These are phyloP conservation scores for Gymnothorax reevesii DNA, from an alignment of 2,797 vertebrate genomes.

Conservation along the genomic window DNA sequence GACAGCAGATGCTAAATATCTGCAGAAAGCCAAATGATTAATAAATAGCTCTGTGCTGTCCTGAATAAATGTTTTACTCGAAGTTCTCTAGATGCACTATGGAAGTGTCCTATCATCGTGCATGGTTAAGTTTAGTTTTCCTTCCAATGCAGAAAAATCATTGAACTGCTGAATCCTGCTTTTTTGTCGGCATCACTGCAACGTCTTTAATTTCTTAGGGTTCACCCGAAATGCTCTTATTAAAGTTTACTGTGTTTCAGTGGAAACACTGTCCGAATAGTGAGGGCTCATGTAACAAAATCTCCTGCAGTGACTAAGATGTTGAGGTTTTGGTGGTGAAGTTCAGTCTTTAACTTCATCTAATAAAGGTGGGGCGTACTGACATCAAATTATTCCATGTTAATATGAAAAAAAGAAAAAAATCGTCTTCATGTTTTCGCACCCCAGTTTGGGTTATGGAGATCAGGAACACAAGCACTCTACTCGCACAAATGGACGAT, in stretches of 20 bases:
- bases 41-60: neutral
- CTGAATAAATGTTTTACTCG: neutral
- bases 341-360: neutral
- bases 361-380: neutral
- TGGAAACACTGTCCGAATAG: neutral
- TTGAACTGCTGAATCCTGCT: neutral
- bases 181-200: neutral
- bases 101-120: neutral
- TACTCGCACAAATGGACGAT: slow-evolving; percentile 67
- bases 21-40: neutral
- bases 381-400: neutral
- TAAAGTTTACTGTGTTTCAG: neutral
- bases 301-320: neutral
- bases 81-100: neutral
- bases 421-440: neutral
- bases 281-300: neutral
- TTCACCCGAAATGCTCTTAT: neutral
- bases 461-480: slow-evolving; percentile 70
- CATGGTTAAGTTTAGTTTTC: neutral
- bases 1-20: neutral
- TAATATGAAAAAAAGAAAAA: neutral
- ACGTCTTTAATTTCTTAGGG: neutral
- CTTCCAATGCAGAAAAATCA: neutral
- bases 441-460: slow-evolving; percentile 59
- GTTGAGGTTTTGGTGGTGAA: neutral